Percentiles rank a stretch among this genome's conserved stretches.
Evolutionary conservation across 2,797 vertebrate species (phyloP).

Genomic region (Poeciliopsis infans): DNA sequence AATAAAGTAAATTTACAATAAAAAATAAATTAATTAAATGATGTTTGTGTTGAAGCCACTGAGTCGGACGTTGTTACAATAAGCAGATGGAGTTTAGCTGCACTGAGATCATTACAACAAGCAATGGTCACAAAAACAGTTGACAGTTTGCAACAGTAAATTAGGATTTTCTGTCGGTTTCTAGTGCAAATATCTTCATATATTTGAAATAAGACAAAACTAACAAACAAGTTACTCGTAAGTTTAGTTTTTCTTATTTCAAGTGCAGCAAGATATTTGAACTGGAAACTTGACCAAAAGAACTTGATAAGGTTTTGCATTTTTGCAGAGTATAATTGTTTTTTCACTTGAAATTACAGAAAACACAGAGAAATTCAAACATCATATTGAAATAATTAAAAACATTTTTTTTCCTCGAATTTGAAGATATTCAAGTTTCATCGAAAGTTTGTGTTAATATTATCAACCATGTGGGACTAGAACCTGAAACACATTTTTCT

Average conservation of each 20-base stretch:
- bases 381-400: neutral
- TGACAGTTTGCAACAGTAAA: neutral
- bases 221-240: no score
- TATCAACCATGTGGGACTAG: no score
- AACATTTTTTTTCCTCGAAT: neutral
- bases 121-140: neutral
- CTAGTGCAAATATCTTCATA: no score
- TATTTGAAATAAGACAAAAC: no score
- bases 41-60: constrained; percentile 45
- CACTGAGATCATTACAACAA: constrained; percentile 18
- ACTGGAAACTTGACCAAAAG: no score
- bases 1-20: no score
- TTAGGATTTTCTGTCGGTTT: no score
- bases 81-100: constrained; percentile 28
- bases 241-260: no score
- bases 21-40: neutral
- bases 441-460: neutral
- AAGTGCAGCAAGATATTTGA: no score
- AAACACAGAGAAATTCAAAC: neutral
- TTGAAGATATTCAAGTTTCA: neutral
- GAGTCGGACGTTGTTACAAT: constrained; percentile 47
- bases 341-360: neutral
- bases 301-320: no score
- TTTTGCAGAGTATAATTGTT: no score
- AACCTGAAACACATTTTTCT: neutral